phyloP scores from a whole-genome alignment of 2,888 invertebrate species.

The Morpho helenor region DNA sequence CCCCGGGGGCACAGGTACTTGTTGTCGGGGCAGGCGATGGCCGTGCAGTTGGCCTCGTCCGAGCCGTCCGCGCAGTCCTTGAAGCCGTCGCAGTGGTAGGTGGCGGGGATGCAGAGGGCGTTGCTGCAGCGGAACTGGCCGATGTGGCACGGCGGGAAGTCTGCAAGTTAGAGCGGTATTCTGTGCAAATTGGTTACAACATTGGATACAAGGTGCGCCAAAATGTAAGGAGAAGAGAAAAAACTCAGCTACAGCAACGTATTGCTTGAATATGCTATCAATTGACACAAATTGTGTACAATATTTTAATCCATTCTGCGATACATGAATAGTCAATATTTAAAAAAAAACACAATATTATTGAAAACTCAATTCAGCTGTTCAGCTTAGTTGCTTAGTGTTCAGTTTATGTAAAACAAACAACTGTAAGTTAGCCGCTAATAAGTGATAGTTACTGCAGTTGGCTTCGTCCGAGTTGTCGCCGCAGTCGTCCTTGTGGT shows the following conservation, averaged over 20 bases:
- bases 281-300: too few species aligned
- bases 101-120: slow-evolving; percentile 93
- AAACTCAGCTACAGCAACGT: too few species aligned
- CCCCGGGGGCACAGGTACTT: slow-evolving; percentile 93
- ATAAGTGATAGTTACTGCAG: slow-evolving; percentile 83
- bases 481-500: slow-evolving; percentile 94
- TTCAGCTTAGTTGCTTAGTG: too few species aligned
- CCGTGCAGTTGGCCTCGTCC: slow-evolving; percentile 93
- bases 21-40: slow-evolving; percentile 92
- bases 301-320: too few species aligned
- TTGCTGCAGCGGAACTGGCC: slow-evolving; percentile 96
- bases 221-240: too few species aligned
- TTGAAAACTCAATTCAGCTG: background rate
- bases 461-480: slow-evolving; percentile 94
- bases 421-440: background rate
- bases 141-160: slow-evolving; percentile 92
- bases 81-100: slow-evolving; percentile 91
- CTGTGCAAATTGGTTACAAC: too few species aligned
- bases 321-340: too few species aligned
- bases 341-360: background rate
- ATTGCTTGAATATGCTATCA: too few species aligned
- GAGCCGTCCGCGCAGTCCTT: slow-evolving; percentile 95
- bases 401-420: too few species aligned
- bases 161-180: slow-evolving; percentile 58
- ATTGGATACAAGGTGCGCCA: too few species aligned